Evolutionary conservation across 2,888 invertebrate genomes (phyloP), one percentile per base, ranked within the genome.

Genomic region (Penaeus monodon): DNA sequence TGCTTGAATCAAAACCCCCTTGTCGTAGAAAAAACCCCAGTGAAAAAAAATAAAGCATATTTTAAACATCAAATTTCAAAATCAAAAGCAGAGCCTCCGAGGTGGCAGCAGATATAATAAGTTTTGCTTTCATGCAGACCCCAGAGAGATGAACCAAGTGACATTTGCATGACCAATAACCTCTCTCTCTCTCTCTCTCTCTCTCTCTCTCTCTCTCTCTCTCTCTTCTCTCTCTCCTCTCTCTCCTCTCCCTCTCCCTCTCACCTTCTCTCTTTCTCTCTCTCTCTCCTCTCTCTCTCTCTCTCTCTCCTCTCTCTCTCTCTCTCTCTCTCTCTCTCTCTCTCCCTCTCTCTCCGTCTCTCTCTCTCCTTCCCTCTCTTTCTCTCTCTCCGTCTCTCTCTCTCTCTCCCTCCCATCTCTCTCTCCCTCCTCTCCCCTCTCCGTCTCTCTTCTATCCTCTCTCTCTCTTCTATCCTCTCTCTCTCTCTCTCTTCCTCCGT

Each of bases 271-370:
- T n/a, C 24, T 49, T 12, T n/a, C 49, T 7, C 24, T 6, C 49
- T 7, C 22, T 22, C 22, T 22, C 33, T 2, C 17, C n/a, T 22
- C 38, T 77, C n/a, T 49, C 22, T 33, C 22, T 33, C 22, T 77
- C n/a, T 49, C 22, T 77, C 44, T 77, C 77, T 33, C 44, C 17
- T 1, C 14, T 38, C 3, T 3, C 38, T 38, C 44, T 29, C 44
- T 38, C 76, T 38, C 29, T 29, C 76, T 76, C 76, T 76, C 29
- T 29, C 44, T 76, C 76, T 29, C 29, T 38, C 76, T 38, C 44
- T 38, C 76, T 29, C 76, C 14, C 29, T 38, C n/a, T n/a, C 49
- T 22, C 49, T 29, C 29, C 14, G 4, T 38, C 76, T 29, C 44
- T 38, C 29, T 29, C 76, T 38, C 76, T 38, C n/a, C n/a, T n/a